Base-by-base conservation (phyloP, 2,888 invertebrate genomes). In the Adela reaumurella region DNA sequence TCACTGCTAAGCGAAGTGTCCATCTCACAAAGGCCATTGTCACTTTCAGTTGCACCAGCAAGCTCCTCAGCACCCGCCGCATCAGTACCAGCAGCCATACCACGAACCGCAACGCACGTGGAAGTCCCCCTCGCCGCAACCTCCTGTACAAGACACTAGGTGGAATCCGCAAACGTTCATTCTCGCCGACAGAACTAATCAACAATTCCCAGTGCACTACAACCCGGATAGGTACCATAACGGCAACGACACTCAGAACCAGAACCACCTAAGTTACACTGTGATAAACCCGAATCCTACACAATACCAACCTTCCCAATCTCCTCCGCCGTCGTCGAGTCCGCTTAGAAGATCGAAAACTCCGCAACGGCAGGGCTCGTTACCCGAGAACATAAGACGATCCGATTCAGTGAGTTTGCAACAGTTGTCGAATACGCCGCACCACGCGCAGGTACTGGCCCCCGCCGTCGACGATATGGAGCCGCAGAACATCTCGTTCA, bases 401-500 rank as follows among this genome's bases (percentile, higher is more conserved):
- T 56, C 66, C 10, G 68, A 72, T 8, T 70, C 78, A 2, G 80
- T 82, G 52, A 80, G 76, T 54, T 59, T 82, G 52, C 82, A 81
- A 57, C 82, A 81, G 58, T 67, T 82, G 45, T 71, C 64, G 45
- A 50, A 3, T 3, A 3, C 35, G 35, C 48, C 17, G 65, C 45
- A 45, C 85, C 45, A 84, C 53, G 81, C 24, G 24, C 24, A 24
- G 24, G 24, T 8, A 45, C 85, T 87, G 43, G 83, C 85, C 14
- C 87, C 86, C 20, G 84, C 87, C 49, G 85, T 85, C 18, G 92
- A 92, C 63, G 92, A 92, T 63, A 94, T 94, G 93, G 93, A 92
- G 59, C 94, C 94, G 0, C 94, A 94, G 67, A 93, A 90, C 74
- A 94, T 94, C 61, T 94, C 93, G 49, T 94, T 94, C 63, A 93